phyloP scores from a whole-genome alignment of 2,888 invertebrate genomes.

The Coelopa pilipes region DNA sequence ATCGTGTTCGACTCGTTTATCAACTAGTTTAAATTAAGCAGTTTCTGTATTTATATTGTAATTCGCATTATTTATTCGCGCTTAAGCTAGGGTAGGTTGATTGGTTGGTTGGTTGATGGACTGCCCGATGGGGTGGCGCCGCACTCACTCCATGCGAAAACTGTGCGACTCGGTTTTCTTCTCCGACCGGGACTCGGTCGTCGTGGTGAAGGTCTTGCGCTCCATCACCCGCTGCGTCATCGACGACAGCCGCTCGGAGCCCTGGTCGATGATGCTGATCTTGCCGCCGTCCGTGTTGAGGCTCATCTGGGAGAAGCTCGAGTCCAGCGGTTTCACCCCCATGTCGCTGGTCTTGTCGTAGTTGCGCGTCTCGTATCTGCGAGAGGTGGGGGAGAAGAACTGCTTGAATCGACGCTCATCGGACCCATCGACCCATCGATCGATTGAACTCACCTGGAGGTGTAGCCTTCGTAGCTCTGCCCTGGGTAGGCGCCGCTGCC shows the following conservation, averaged over 20 bases:
- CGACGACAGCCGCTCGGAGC: slow-evolving; percentile 63
- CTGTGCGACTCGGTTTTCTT: slow-evolving; percentile 66
- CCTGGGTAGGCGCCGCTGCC: slow-evolving; percentile 58
- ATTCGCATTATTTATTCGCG: slow-evolving; percentile 4
- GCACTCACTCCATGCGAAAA: slow-evolving; percentile 64
- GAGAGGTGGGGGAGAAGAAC: neutral
- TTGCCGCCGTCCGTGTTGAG: slow-evolving; percentile 63
- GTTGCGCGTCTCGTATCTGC: slow-evolving; percentile 66
- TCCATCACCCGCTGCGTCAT: slow-evolving; percentile 67
- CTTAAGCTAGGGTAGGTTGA: slow-evolving; percentile 20
- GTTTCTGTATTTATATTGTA: slow-evolving; percentile 7
- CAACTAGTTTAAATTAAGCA: neutral
- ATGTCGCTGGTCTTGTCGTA: slow-evolving; percentile 61
- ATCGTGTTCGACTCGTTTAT: neutral
- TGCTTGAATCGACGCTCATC: no score
- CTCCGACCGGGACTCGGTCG: slow-evolving; percentile 64
- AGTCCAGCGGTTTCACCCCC: slow-evolving; percentile 58
- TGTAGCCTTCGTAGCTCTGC: slow-evolving; percentile 74
- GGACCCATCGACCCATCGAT: no score
- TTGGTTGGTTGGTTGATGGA: neutral
- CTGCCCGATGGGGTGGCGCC: no score
- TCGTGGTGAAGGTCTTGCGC: slow-evolving; percentile 65
- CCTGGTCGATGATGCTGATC: slow-evolving; percentile 63
- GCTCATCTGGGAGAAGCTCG: slow-evolving; percentile 63
- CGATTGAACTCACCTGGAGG: slow-evolving; percentile 70